Evolutionary conservation across 2,113 vertebrate species (phyloP).

Genomic region (Neoarius graeffei): DNA sequence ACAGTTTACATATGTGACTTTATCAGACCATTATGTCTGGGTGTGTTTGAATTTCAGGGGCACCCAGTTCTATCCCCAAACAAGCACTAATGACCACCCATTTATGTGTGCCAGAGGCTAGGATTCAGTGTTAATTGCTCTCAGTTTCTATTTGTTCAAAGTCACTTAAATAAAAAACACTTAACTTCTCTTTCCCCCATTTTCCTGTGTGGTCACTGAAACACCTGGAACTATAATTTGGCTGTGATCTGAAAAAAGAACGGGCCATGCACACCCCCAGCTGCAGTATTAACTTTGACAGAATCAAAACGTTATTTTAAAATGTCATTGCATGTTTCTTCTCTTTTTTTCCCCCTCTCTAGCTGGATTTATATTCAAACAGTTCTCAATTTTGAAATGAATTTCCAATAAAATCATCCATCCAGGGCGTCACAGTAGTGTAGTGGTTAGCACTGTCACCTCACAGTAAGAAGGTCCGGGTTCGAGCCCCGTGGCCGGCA

Average conservation of each 20-base stretch:
- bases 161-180: conserved; percentile 29
- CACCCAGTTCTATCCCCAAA: conserved; percentile 40
- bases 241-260: neutral
- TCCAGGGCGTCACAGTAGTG: too few species aligned
- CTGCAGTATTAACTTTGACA: conserved; percentile 26
- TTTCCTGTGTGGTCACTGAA: conserved; percentile 28
- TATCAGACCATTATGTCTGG: conserved; percentile 3
- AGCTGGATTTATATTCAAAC: neutral
- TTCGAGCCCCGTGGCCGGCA: too few species aligned
- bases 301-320: neutral
- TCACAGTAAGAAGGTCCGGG: too few species aligned
- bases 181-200: conserved; percentile 22
- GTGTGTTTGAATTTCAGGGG: conserved; percentile 36
- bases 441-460: too few species aligned
- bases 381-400: neutral
- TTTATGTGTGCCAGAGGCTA: conserved; percentile 44
- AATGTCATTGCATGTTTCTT: neutral
- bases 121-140: conserved; percentile 34
- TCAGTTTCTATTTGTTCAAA: conserved; percentile 26
- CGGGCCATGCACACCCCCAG: conserved; percentile 4
- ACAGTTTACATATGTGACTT: conserved; percentile 23
- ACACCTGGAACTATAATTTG: conserved; percentile 48
- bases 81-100: conserved; percentile 47
- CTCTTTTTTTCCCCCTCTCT: neutral
- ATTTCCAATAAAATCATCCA: neutral